phyloP scores from a whole-genome alignment of 2,113 vertebrate genomes.

The Poeciliopsis turrubarensis region DNA sequence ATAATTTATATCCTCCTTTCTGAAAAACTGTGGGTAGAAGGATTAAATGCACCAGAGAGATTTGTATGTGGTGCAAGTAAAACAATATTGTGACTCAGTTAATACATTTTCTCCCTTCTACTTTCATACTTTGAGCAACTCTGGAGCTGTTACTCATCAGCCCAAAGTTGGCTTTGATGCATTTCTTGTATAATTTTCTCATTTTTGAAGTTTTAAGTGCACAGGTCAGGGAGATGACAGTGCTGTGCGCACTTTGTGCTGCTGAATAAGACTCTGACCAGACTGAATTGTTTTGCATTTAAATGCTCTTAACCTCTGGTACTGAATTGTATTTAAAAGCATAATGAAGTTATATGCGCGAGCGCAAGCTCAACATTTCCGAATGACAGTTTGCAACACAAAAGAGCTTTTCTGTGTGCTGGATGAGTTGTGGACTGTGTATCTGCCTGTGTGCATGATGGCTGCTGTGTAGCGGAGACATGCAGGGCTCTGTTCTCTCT shows the following conservation, averaged over 20 bases:
- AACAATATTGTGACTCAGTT: conserved; percentile 78
- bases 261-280: conserved; percentile 31
- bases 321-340: conserved; percentile 43
- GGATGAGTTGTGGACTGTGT: conserved; percentile 57
- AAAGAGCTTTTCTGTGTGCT: conserved; percentile 62
- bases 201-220: conserved; percentile 41
- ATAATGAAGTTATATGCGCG: conserved; percentile 32
- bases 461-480: conserved; percentile 71
- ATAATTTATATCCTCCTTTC: conserved; percentile 81
- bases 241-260: conserved; percentile 14
- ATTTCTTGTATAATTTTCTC: conserved; percentile 57
- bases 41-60: conserved; percentile 79
- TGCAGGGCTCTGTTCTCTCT: conserved; percentile 75
- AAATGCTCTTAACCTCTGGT: conserved; percentile 44
- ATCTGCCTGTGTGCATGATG: conserved; percentile 54
- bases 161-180: conserved; percentile 63
- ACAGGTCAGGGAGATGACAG: conserved; percentile 39
- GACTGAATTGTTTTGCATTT: conserved; percentile 49
- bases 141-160: conserved; percentile 57
- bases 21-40: conserved; percentile 79
- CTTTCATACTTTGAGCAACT: conserved; percentile 69
- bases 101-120: conserved; percentile 68
- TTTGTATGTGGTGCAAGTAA: conserved; percentile 77
- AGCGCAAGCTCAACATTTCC: conserved; percentile 20
- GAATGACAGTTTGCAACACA: conserved; percentile 67